These are phyloP conservation scores for Bombus affinis DNA, from an alignment of 1,140 invertebrate genomes.

Conservation along the genomic window DNA sequence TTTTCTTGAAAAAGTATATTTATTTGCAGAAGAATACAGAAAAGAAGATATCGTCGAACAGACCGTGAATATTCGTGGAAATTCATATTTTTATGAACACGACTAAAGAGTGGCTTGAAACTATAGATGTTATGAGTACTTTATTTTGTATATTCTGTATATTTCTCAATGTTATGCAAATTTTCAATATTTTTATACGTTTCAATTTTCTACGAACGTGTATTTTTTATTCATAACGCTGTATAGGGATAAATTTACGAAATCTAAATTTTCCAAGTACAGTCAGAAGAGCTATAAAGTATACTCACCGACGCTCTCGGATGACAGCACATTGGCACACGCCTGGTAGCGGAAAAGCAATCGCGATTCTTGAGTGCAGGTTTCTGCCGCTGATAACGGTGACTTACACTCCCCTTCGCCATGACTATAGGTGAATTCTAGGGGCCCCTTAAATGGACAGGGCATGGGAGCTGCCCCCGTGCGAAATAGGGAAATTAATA, in stretches of 20 bases:
- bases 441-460: slow-evolving; percentile 83
- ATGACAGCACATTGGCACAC: slow-evolving; percentile 90
- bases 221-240: too few relatives aligned
- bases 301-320: slow-evolving; percentile 86
- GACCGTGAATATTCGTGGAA: too few relatives aligned
- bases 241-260: too few relatives aligned
- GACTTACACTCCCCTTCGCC: slow-evolving; percentile 88
- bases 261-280: too few relatives aligned
- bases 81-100: too few relatives aligned
- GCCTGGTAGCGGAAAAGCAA: slow-evolving; percentile 92
- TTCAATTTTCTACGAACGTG: too few relatives aligned
- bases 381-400: slow-evolving; percentile 90
- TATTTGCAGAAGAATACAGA: not conserved
- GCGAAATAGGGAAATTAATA: slow-evolving; percentile 85
- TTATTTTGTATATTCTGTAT: too few relatives aligned
- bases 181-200: too few relatives aligned
- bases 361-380: slow-evolving; percentile 91
- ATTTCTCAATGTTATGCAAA: too few relatives aligned
- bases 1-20: not conserved
- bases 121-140: too few relatives aligned
- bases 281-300: too few relatives aligned
- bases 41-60: not conserved
- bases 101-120: too few relatives aligned
- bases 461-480: slow-evolving; percentile 82
- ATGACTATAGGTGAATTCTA: slow-evolving; percentile 86